phyloP scores from a whole-genome alignment of 2,888 invertebrate species.

The Lithophane ornitopus region DNA sequence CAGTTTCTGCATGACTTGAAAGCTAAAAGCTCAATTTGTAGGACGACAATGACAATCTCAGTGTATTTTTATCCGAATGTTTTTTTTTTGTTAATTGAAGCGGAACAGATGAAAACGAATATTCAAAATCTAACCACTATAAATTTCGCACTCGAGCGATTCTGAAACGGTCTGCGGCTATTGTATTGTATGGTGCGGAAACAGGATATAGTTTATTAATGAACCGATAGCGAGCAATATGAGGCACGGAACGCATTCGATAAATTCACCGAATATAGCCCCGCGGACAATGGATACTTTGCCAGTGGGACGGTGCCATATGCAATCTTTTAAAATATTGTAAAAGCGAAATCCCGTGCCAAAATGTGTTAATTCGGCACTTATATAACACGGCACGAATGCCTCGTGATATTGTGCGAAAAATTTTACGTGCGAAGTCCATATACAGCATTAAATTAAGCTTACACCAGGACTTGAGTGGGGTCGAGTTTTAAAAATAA shows the following conservation, averaged over 20 bases:
- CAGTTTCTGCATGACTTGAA: slow-evolving; percentile 7
- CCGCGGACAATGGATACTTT: slow-evolving; percentile 79
- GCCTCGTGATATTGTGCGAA: slow-evolving; percentile 76
- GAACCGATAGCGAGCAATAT: slow-evolving; percentile 83
- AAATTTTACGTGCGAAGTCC: slow-evolving; percentile 75
- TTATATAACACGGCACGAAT: slow-evolving; percentile 75
- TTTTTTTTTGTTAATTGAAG: slow-evolving; percentile 65
- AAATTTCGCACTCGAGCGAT: slow-evolving; percentile 78
- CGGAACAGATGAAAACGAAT: slow-evolving; percentile 63
- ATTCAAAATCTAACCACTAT: slow-evolving; percentile 79
- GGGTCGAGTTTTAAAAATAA: slow-evolving; percentile 71
- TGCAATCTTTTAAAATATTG: slow-evolving; percentile 82
- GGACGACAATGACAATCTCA: slow-evolving; percentile 26
- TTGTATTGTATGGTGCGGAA: slow-evolving; percentile 78
- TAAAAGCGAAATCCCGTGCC: slow-evolving; percentile 80
- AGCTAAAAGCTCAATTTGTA: slow-evolving; percentile 21
- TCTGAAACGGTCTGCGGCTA: slow-evolving; percentile 77
- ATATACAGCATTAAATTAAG: slow-evolving; percentile 80
- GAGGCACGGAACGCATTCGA: slow-evolving; percentile 78
- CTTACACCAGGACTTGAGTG: slow-evolving; percentile 71
- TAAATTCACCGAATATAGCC: slow-evolving; percentile 81
- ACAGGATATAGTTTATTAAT: slow-evolving; percentile 85
- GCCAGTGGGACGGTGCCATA: slow-evolving; percentile 74
- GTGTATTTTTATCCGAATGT: slow-evolving; percentile 24
- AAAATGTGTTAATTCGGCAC: slow-evolving; percentile 84